These are phyloP conservation scores for Leptodactylus fallax DNA, from an alignment of 2,797 vertebrate species.

Conservation along the genomic window DNA sequence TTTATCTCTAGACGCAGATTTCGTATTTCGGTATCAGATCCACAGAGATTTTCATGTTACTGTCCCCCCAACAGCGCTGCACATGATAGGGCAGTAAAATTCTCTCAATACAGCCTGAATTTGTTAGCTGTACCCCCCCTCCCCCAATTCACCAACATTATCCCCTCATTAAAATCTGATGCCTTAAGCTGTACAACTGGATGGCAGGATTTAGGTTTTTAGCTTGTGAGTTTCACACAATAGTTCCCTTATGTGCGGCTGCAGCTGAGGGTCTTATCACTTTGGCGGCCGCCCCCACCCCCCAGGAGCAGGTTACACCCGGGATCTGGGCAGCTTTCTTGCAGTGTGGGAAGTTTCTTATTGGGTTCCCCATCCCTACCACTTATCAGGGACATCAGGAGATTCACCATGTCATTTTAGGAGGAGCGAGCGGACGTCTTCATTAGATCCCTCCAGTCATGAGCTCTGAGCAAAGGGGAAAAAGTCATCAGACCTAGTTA, in stretches of 20 bases:
- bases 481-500: too few species aligned
- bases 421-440: background rate
- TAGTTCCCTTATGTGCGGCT: conserved; percentile 3
- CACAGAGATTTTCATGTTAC: too few species aligned
- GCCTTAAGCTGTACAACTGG: conserved; percentile 4
- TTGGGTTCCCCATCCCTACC: background rate
- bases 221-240: background rate
- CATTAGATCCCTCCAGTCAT: background rate
- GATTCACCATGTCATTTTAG: background rate
- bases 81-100: background rate
- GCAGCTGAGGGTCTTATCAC: conserved; percentile 42
- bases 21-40: too few species aligned
- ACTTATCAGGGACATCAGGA: background rate
- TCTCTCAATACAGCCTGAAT: background rate
- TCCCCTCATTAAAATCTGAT: conserved; percentile 2
- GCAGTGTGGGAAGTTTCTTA: conserved; percentile 29
- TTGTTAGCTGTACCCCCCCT: background rate
- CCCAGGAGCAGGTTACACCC: conserved; percentile 10
- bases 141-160: background rate
- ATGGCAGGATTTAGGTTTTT: background rate
- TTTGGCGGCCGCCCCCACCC: background rate
- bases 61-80: background rate
- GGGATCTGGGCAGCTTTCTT: background rate
- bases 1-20: too few species aligned
- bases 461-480: too few species aligned